phyloP scores from a whole-genome alignment of 1,140 invertebrate species.

The Drosophila yakuba region DNA sequence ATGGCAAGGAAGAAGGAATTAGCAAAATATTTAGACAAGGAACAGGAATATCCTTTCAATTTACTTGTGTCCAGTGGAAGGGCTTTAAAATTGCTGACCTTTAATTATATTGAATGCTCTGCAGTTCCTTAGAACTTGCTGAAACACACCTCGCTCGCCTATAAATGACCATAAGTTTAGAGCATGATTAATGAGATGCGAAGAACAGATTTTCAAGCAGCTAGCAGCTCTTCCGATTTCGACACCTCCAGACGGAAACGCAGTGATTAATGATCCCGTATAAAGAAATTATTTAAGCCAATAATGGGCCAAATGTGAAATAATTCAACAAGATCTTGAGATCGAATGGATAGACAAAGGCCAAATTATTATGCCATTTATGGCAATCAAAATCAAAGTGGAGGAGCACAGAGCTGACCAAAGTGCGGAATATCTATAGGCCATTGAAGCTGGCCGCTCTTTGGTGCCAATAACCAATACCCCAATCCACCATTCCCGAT shows the following conservation, averaged over 20 bases:
- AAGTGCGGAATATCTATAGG: conserved; percentile 12
- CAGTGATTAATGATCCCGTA: conserved; percentile 25
- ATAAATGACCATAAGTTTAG: neutral
- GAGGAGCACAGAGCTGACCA: conserved; percentile 25
- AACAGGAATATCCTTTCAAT: conserved; percentile 3
- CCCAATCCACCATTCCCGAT: neutral
- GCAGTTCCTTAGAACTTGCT: neutral
- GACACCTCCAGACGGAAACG: conserved; percentile 31
- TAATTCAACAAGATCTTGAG: conserved; percentile 29
- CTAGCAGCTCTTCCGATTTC: conserved; percentile 23
- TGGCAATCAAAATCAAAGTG: conserved; percentile 48
- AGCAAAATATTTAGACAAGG: conserved; percentile 23
- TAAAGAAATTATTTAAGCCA: conserved; percentile 20
- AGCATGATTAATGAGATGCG: conserved; percentile 22
- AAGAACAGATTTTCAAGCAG: conserved; percentile 1
- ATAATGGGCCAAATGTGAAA: conserved; percentile 23
- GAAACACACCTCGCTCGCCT: neutral
- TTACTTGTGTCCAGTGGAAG: conserved; percentile 1
- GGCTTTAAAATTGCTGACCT: neutral
- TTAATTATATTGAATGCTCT: neutral
- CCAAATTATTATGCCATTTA: conserved; percentile 41
- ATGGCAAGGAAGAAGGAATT: conserved; percentile 17
- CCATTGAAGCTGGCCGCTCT: conserved; percentile 35
- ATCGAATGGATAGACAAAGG: conserved; percentile 13
- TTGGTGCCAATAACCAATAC: neutral